phyloP scores from a whole-genome alignment of 2,888 invertebrate species.

The Auanema freiburgensis region DNA sequence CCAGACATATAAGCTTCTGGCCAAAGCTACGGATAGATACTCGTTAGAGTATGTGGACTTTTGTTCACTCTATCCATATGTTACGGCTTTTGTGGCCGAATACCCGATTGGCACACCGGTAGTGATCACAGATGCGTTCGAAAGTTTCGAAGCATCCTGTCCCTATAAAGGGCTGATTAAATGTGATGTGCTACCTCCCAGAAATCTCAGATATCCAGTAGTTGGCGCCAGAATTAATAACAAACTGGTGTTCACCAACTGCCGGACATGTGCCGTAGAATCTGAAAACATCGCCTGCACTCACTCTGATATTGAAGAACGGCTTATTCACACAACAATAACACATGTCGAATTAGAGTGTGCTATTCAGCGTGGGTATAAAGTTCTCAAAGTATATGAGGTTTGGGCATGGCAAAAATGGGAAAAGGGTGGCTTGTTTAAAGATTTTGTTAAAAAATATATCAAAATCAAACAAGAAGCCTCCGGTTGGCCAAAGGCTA shows the following conservation, averaged over 20 bases:
- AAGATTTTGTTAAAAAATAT: neutral
- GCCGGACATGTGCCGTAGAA: neutral
- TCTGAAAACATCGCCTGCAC: neutral
- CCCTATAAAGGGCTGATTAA: neutral
- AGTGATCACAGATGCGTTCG: neutral
- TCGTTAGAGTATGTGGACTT: neutral
- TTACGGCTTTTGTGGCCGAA: neutral
- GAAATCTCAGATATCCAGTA: neutral
- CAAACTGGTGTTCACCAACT: slow-evolving; percentile 2
- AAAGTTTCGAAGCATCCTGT: neutral
- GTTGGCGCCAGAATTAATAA: slow-evolving; percentile 1
- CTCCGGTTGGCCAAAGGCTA: neutral
- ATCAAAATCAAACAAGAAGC: slow-evolving; percentile 5
- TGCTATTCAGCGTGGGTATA: neutral
- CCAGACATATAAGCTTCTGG: neutral
- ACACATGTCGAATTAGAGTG: neutral
- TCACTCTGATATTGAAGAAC: neutral
- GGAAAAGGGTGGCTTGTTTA: neutral
- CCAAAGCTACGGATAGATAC: neutral
- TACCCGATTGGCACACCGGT: neutral
- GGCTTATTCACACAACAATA: neutral
- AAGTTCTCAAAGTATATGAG: neutral
- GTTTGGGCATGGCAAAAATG: slow-evolving; percentile 1
- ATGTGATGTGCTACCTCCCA: slow-evolving; percentile 2
- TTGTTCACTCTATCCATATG: neutral